Evolutionary conservation across 1,140 invertebrate species (phyloP).

Genomic region (Drosophila nebulosa): DNA sequence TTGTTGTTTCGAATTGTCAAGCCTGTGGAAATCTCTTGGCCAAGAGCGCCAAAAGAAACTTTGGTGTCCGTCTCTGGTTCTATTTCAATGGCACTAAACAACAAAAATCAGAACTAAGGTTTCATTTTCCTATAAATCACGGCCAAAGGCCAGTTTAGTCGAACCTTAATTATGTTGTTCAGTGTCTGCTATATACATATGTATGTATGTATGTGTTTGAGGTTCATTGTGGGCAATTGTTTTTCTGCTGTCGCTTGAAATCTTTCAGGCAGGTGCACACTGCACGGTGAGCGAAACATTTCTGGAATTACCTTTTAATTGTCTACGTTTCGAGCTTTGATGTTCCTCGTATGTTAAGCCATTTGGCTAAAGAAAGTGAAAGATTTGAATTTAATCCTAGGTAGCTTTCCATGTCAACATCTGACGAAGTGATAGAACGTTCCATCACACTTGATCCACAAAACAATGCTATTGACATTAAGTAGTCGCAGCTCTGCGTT

Average conservation of each 20-base stretch:
- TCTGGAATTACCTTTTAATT: slow-evolving; percentile 3
- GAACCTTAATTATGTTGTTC: background rate
- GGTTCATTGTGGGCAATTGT: background rate
- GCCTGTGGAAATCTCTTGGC: background rate
- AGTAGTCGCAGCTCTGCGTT: background rate
- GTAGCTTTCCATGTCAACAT: background rate
- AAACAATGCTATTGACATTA: background rate
- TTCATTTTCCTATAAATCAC: too few species aligned
- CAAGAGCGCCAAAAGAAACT: too few species aligned
- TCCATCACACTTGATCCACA: background rate
- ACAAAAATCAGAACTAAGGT: too few species aligned
- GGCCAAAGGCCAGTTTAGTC: too few species aligned
- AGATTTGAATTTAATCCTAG: background rate
- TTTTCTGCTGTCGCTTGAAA: background rate
- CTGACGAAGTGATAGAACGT: background rate
- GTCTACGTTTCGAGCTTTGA: background rate
- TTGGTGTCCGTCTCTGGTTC: background rate
- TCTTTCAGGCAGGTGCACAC: background rate
- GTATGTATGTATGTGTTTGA: background rate
- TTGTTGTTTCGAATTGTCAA: background rate
- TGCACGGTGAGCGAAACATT: background rate
- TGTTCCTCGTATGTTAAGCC: background rate
- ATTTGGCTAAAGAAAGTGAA: background rate
- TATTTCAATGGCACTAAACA: background rate
- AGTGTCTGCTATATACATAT: background rate